Percentiles rank a stretch among this genome's conserved stretches.
These are phyloP conservation scores for Squalus acanthias DNA, from an alignment of 2,797 vertebrate species.

Conservation along the genomic window DNA sequence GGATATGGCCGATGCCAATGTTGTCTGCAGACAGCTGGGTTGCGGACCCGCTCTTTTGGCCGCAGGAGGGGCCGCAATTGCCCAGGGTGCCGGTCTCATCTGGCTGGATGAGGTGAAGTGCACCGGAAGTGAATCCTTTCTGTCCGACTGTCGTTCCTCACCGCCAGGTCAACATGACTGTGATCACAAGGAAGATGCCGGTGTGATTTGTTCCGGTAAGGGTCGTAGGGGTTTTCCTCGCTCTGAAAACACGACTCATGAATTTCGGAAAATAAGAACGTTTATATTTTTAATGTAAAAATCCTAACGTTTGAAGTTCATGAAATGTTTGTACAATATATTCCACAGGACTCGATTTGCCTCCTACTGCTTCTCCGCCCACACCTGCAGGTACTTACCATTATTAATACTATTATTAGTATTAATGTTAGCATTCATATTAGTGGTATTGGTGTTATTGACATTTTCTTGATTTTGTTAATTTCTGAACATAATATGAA, in stretches of 20 bases:
- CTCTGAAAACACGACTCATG: not conserved
- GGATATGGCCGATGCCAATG: not conserved
- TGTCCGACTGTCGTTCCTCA: slow-evolving; percentile 44
- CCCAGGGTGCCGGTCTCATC: slow-evolving; percentile 50
- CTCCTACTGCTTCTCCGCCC: not conserved
- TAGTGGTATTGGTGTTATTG: too few relatives aligned
- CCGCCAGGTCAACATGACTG: slow-evolving; percentile 52
- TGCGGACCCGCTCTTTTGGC: not conserved
- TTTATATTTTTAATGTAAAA: not conserved
- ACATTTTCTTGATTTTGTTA: not conserved
- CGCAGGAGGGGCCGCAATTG: slow-evolving; percentile 27
- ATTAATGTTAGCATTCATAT: accelerated
- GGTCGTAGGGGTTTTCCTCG: not conserved
- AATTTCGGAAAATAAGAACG: not conserved
- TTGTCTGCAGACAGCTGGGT: not conserved
- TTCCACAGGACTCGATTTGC: not conserved
- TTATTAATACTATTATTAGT: not conserved
- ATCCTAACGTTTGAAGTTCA: not conserved
- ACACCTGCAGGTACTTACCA: not conserved
- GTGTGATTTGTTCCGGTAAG: slow-evolving; percentile 50
- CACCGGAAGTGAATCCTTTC: slow-evolving; percentile 43
- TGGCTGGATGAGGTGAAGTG: slow-evolving; percentile 53
- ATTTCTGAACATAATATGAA: not conserved
- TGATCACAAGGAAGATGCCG: slow-evolving; percentile 54
- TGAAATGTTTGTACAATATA: not conserved